These are phyloP conservation scores for Osmerus eperlanus DNA, from an alignment of 2,113 vertebrate genomes.

Conservation along the genomic window DNA sequence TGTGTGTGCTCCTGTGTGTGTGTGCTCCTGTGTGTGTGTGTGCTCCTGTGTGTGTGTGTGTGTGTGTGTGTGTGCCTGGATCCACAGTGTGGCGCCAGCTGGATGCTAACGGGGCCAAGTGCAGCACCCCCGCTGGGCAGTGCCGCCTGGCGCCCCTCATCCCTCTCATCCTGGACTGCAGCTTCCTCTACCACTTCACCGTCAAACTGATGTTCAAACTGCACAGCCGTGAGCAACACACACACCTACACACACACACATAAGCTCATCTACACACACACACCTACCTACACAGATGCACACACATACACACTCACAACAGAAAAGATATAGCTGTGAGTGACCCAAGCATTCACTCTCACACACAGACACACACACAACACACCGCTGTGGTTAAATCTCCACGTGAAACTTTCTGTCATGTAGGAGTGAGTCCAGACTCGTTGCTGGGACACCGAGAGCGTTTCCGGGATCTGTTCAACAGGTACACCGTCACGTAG, in stretches of 20 bases:
- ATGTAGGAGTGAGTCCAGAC: constrained; percentile 82
- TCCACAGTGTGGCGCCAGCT: constrained; percentile 86
- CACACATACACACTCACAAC: not conserved
- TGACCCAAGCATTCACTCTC: not conserved
- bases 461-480: constrained; percentile 89
- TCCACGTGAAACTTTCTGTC: not conserved
- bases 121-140: constrained; percentile 85
- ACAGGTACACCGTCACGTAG: constrained; percentile 67
- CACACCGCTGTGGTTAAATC: not conserved
- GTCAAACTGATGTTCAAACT: constrained; percentile 93
- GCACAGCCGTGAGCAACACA: constrained; percentile 84
- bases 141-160: constrained; percentile 94
- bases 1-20: too few species aligned
- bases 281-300: not conserved
- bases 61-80: not conserved
- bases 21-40: too few species aligned
- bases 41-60: too few species aligned
- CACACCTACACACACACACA: not conserved
- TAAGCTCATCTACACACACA: not conserved
- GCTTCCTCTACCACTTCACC: constrained; percentile 91
- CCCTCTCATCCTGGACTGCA: constrained; percentile 93
- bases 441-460: constrained; percentile 92
- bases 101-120: constrained; percentile 86
- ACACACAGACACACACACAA: not conserved
- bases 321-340: not conserved